Percentiles rank a stretch among this genome's conserved stretches.
Evolutionary conservation across 92 coral and sea anemone species (phyloP).

Genomic region (Nematostella vectensis): DNA sequence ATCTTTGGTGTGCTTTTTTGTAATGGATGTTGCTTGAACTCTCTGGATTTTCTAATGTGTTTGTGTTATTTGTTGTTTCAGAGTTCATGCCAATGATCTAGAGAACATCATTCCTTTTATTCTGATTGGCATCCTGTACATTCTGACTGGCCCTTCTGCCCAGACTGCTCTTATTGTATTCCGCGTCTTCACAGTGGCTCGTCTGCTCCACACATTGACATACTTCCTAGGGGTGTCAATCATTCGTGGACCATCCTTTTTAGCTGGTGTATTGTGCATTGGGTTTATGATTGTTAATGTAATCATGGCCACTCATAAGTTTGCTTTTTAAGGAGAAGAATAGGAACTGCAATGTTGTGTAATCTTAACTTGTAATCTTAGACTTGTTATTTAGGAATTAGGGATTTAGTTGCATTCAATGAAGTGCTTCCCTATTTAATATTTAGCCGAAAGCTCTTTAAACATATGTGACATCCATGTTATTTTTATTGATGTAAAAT

Average conservation of each 20-base stretch:
- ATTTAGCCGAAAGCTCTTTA: too few relatives aligned
- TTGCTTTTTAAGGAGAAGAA: not conserved
- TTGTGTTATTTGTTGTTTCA: not conserved
- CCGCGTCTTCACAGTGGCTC: slow-evolving; percentile 61
- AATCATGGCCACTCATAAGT: not conserved
- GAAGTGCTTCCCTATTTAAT: too few relatives aligned
- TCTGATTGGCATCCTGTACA: slow-evolving; percentile 55
- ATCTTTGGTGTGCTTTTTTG: too few relatives aligned
- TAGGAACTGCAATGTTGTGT: too few relatives aligned
- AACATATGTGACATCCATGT: too few relatives aligned
- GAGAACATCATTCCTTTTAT: slow-evolving; percentile 77
- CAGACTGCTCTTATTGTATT: slow-evolving; percentile 53
- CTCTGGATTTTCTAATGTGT: too few relatives aligned
- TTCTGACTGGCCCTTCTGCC: slow-evolving; percentile 39
- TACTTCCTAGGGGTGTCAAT: slow-evolving; percentile 12
- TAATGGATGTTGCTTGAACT: too few relatives aligned
- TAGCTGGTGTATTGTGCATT: slow-evolving; percentile 23
- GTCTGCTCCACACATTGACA: slow-evolving; percentile 53
- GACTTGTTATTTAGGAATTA: too few relatives aligned
- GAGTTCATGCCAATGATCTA: slow-evolving; percentile 68
- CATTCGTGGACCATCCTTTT: slow-evolving; percentile 13
- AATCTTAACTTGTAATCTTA: too few relatives aligned
- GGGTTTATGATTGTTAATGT: slow-evolving; percentile 16
- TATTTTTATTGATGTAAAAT: too few relatives aligned
- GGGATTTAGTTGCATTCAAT: too few relatives aligned